Conservation (phyloP, 2,797 vertebrate species). For the Sebastiscus tertius region DNA sequence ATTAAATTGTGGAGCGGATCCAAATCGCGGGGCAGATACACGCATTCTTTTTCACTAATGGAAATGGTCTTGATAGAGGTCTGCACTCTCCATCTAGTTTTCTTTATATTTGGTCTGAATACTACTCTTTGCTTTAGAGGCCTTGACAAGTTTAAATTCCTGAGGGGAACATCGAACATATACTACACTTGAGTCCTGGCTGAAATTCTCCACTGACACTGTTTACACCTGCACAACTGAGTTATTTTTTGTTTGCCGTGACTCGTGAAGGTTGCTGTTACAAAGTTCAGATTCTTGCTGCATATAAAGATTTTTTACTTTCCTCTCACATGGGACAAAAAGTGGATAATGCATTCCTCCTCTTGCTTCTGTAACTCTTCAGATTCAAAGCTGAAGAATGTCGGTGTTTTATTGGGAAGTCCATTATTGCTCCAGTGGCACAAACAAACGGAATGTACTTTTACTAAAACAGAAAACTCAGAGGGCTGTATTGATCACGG, state of each 20-base stretch:
- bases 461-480: too few relatives aligned
- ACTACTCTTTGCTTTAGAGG: not conserved
- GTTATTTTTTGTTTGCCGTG: not conserved
- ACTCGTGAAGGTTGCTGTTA: not conserved
- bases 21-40: rapidly evolving
- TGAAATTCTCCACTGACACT: not conserved
- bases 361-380: not conserved
- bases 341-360: not conserved
- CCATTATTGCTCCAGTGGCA: too few relatives aligned
- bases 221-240: not conserved
- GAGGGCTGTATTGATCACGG: too few relatives aligned
- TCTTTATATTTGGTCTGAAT: not conserved
- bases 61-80: not conserved
- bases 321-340: not conserved
- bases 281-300: not conserved
- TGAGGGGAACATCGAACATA: not conserved
- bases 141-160: not conserved
- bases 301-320: too few relatives aligned
- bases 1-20: too few relatives aligned
- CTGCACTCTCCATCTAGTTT: not conserved
- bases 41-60: not conserved
- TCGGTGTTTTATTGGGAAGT: too few relatives aligned
- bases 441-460: too few relatives aligned
- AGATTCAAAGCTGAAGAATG: too few relatives aligned
- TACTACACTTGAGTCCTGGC: not conserved